These are phyloP conservation scores for Eilema griseolum DNA, from an alignment of 2,888 invertebrate genomes.

Conservation along the genomic window DNA sequence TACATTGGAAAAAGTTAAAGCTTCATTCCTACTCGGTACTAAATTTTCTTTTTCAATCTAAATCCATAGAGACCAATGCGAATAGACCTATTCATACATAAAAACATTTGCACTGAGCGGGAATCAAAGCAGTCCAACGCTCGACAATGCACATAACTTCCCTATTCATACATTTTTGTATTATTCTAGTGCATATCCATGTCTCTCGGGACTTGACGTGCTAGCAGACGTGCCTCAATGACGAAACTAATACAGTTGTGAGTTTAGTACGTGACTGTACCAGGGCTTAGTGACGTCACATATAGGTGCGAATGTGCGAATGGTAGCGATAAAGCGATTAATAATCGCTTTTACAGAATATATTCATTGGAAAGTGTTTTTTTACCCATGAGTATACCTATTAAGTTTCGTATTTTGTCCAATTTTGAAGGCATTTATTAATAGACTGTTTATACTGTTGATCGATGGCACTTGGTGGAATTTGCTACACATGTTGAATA, in stretches of 20 bases:
- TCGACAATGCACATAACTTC: neutral
- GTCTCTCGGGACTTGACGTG: slow-evolving; percentile 10
- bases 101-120: no score
- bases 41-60: no score
- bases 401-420: neutral
- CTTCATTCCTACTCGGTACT: no score
- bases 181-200: neutral
- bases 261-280: slow-evolving; percentile 32
- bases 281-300: slow-evolving; percentile 17
- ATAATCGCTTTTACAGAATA: no score
- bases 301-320: neutral
- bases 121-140: neutral
- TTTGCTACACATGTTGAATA: no score
- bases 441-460: no score
- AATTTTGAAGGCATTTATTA: no score
- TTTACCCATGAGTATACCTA: no score
- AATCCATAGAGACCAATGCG: no score
- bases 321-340: slow-evolving; percentile 1
- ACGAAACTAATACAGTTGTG: slow-evolving; percentile 33
- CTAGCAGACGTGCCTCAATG: slow-evolving; percentile 6
- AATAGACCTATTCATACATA: no score
- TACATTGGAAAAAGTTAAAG: no score
- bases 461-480: no score
- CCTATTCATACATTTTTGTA: neutral
- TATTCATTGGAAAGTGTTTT: neutral